phyloP scores from a whole-genome alignment of 2,113 vertebrate species.

The Oryzias javanicus region DNA sequence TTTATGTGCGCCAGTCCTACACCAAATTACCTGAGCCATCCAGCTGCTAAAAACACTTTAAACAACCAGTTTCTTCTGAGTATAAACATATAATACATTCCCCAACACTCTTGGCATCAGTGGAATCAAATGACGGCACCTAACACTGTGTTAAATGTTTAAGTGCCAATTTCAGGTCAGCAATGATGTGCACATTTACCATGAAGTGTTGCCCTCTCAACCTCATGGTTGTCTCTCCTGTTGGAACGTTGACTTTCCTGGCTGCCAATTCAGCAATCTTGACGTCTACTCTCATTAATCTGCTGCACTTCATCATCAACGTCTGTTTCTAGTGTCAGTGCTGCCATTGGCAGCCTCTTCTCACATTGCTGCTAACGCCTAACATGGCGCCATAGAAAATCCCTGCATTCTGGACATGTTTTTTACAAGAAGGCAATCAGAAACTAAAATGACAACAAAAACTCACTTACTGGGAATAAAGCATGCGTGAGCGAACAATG shows the following conservation, averaged over 20 bases:
- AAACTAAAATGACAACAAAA: background rate
- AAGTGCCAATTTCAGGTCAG: conserved; percentile 35
- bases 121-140: background rate
- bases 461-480: conserved; percentile 94
- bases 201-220: conserved; percentile 16
- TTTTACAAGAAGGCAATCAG: background rate
- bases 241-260: conserved; percentile 27
- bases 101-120: background rate
- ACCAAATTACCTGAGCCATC: too few species aligned
- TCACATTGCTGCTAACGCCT: conserved; percentile 42
- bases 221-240: conserved; percentile 33
- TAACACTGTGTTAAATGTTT: conserved; percentile 27
- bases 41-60: too few species aligned
- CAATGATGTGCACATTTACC: conserved; percentile 50
- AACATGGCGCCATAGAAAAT: conserved; percentile 31
- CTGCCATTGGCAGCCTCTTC: conserved; percentile 58
- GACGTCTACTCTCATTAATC: conserved; percentile 52
- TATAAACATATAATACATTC: too few species aligned
- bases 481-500: conserved; percentile 93
- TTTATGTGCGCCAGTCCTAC: too few species aligned
- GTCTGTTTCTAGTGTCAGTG: conserved; percentile 67
- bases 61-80: too few species aligned
- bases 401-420: conserved; percentile 9
- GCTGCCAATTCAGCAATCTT: conserved; percentile 47
- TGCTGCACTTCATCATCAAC: conserved; percentile 61